Base-by-base conservation (phyloP, 2,888 invertebrate species). In the Himalopsyche tibetana region DNA sequence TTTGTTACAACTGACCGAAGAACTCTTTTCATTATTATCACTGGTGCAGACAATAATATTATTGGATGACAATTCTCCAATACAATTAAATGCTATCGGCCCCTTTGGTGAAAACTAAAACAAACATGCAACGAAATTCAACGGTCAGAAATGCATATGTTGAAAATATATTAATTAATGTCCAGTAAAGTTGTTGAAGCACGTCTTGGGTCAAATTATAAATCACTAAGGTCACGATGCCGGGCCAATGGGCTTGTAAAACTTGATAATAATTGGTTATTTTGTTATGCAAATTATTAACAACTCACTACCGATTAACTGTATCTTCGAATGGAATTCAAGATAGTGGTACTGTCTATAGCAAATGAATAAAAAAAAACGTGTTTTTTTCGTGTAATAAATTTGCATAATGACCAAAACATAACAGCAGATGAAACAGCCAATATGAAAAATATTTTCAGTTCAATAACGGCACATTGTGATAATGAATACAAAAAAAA, bases 281-380 rank as follows among this genome's bases (percentile, higher is more conserved):
- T 74, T 74, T 36, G 74, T 38, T 74, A 74, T 74, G 74, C 74
- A 74, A 74, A 74, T 74, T 74, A 74, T 74, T 74, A 74, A 74
- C 74, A 74, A 74, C 74, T 74, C 36, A 74, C 74, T 74, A 74
- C 74, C 74, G 74, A 74, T 74, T 74, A 74, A 74, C 74, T 74
- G 74, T 74, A 74, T 74, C 36, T 74, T 11, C 74, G 74, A 36
- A 74, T 74, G 74, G 74, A 74, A 74, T 74, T 74, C 74, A 36
- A 11, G 74, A 74, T 74, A 74, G 74, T 74, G 74, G 74, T 74
- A 74, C 74, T 74, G 15, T 5, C 19, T 38, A 74, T 74, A 38
- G 38, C 38, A 74, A 74, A 74, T 74, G 4, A 74, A 74, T 74
- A 74, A 74, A 51, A 51, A 51, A 51, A 6, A 51, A 51, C 51